Evolutionary conservation across 2,797 vertebrate species (phyloP).

Genomic region (Phoebastria nigripes): DNA sequence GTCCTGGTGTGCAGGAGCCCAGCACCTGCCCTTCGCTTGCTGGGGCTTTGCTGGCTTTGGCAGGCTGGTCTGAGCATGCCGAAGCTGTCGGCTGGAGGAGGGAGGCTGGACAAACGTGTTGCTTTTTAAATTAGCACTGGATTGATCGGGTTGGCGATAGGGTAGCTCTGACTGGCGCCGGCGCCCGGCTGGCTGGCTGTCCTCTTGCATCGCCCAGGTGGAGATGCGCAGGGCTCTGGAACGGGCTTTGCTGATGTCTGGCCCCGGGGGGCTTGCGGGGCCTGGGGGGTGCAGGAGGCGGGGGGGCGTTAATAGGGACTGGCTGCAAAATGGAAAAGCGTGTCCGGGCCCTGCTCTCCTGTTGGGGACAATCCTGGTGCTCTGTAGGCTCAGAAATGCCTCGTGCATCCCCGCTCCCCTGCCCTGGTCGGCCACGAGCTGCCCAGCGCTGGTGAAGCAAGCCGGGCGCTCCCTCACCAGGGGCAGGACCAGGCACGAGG

Average conservation of each 20-base stretch:
- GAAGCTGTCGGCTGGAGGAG: not conserved
- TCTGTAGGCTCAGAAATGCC: not conserved
- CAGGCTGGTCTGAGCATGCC: not conserved
- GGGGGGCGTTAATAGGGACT: not conserved
- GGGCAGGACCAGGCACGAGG: not conserved
- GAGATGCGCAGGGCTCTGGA: not conserved
- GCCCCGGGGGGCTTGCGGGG: not conserved
- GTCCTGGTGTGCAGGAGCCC: accelerated
- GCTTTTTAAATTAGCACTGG: not conserved
- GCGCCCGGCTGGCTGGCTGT: too few relatives aligned
- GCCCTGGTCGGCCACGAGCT: accelerated
- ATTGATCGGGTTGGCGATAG: not conserved
- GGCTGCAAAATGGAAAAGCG: not conserved
- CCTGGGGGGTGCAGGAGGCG: not conserved
- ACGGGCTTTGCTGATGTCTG: not conserved
- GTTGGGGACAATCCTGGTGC: not conserved
- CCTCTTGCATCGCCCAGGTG: not conserved
- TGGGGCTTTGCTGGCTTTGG: not conserved
- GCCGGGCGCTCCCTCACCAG: not conserved
- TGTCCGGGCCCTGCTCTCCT: not conserved
- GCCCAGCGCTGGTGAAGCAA: not conserved
- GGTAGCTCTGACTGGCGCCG: not conserved
- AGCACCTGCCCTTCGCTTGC: accelerated
- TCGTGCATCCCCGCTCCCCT: accelerated
- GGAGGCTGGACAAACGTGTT: not conserved